Conservation (phyloP, 2,113 vertebrate genomes). For the Tachycineta bicolor region DNA sequence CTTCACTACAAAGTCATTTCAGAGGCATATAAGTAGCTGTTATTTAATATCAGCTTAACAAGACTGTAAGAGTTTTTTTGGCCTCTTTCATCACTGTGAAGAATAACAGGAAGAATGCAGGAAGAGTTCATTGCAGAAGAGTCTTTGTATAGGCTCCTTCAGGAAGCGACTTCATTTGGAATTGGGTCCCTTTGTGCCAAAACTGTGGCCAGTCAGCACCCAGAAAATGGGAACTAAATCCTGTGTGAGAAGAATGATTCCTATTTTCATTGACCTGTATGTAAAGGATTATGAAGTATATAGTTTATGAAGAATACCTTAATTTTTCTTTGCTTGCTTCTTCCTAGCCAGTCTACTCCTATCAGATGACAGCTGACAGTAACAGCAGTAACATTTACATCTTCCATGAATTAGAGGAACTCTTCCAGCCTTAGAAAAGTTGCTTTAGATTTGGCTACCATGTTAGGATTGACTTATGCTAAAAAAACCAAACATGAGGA, state of each 20-base stretch:
- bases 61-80: not conserved
- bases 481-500: not conserved
- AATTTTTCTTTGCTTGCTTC: not conserved
- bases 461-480: not conserved
- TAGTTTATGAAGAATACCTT: not conserved
- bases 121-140: not conserved
- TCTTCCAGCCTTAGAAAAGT: not conserved
- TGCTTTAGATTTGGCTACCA: slow-evolving; percentile 7
- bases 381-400: not conserved
- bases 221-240: not conserved
- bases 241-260: not conserved
- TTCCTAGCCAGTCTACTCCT: not conserved
- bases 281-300: not conserved
- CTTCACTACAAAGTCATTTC: not conserved
- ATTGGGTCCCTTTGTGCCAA: not conserved
- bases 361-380: not conserved
- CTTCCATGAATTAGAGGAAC: not conserved
- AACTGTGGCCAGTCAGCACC: not conserved
- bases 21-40: not conserved
- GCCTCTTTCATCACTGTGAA: not conserved
- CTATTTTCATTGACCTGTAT: not conserved
- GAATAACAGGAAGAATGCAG: not conserved
- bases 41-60: not conserved
- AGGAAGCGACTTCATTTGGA: not conserved
- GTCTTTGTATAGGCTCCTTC: not conserved